Conservation (phyloP, 2,888 invertebrate genomes). For the Lordiphosa andalusiaca region DNA sequence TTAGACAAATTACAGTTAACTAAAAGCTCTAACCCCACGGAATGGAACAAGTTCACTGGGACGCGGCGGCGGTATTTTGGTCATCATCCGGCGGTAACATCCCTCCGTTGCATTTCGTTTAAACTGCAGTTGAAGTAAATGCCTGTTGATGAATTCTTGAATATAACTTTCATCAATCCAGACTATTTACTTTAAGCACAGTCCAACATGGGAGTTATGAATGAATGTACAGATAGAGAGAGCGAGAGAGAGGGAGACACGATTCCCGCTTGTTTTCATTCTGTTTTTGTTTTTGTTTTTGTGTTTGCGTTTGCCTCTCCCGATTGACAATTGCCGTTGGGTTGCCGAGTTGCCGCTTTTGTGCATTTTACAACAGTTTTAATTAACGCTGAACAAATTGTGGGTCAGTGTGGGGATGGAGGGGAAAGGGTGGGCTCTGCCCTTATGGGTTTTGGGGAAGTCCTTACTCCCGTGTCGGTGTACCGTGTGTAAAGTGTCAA, state of each 20-base stretch:
- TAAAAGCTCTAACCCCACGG: background rate
- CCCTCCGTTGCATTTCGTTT: slow-evolving; percentile 71
- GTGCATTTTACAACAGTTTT: slow-evolving; percentile 73
- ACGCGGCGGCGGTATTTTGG: slow-evolving; percentile 28
- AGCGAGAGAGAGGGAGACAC: background rate
- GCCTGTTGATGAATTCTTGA: slow-evolving; percentile 78
- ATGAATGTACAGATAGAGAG: background rate
- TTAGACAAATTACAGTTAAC: background rate
- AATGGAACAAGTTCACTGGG: slow-evolving; percentile 59
- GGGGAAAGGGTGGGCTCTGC: slow-evolving; percentile 7
- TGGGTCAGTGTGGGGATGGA: slow-evolving; percentile 16
- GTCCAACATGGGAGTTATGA: slow-evolving; percentile 61
- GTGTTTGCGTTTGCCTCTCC: slow-evolving; percentile 1
- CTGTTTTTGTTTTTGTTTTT: no score
- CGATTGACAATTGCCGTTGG: slow-evolving; percentile 38
- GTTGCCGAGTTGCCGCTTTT: slow-evolving; percentile 58
- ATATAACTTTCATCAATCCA: slow-evolving; percentile 78
- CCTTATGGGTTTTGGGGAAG: slow-evolving; percentile 3
- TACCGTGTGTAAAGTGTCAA: slow-evolving; percentile 62
- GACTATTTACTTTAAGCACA: slow-evolving; percentile 80
- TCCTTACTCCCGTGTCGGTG: slow-evolving; percentile 31
- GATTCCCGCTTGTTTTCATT: slow-evolving; percentile 13
- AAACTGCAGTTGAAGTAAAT: slow-evolving; percentile 80
- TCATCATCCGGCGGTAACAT: no score
- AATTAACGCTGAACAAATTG: slow-evolving; percentile 73